Evolutionary conservation across 1,140 invertebrate species (phyloP), one percentile per base, ranked within the genome.

Genomic region (Papilio dardanus): DNA sequence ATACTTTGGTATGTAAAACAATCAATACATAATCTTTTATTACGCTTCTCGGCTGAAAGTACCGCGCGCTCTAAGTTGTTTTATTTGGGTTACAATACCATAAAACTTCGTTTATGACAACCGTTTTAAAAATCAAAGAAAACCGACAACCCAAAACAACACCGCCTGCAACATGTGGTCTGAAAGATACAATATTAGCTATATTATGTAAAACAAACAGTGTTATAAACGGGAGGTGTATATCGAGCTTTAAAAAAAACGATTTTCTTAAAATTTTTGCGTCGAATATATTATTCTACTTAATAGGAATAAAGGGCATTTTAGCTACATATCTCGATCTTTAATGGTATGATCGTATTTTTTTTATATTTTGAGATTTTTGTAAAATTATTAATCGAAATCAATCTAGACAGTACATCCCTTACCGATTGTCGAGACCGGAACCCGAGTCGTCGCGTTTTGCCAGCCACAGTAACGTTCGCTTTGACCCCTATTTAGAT

Each of bases 91-190:
- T 73, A 58, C 71, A 73, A 73, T 73, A 58, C 71, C 54, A 73
- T 73, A 73, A 71, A 73, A 73, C 71, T 58, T 21, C 21, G 21
- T 73, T 73, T 73, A 73, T 73, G 71, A 73, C 28, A 54, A 50
- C 42, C 28, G 28, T 58, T 54, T 54, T 19, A 33, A 50, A 73
- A 73, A 58, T 73, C 71, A 73, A 73, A 73, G 71, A 35, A 31
- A 73, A 73, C 46, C 71, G 71, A 19, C 30, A n/a, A 73, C 33
- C 46, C 16, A 58, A 73, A 28, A 35, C 28, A 21, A n/a, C 14
- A 50, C 46, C 8, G 40, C 24, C n/a, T 30, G 12, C 42, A n/a
- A 46, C 42, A 31, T 71, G 40, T 46, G 71, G 16, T 35, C 58
- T 54, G 46, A 8, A 73, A 73, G 50, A 28, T 58, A 58, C 28